Base-by-base conservation (phyloP, 2,797 vertebrate species). In the Sciurus carolinensis region DNA sequence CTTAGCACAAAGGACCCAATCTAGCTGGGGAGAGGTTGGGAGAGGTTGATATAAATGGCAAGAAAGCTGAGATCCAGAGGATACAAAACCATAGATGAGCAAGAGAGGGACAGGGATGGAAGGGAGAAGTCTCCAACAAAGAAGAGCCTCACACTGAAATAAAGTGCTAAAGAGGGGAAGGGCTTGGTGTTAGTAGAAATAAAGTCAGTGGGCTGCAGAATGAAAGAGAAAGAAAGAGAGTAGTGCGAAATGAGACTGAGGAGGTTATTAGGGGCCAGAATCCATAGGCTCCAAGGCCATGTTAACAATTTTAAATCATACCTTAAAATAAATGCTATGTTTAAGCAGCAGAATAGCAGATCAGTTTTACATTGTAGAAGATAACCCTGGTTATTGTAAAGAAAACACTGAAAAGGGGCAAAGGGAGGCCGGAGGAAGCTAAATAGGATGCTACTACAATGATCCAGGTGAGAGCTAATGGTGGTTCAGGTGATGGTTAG, bases 331-430 rank as follows among this genome's bases (percentile, higher is more conserved):
- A 84, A 87, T 57, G 24, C 30, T 47, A 36, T 6, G 14, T 86
- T 93, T 92, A 84, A 83, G 67, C 11, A 17, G 47, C 42, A 82
- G 22, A 91, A 24, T 59, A 20, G 17, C 75, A n/a, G n/a, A 75
- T 75, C 67, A 54, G 69, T 80, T 73, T 66, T 92, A 86, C 7
- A 85, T 75, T 91, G 93, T 42, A 82, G 64, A 94, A 93, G 59
- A 72, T 67, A 82, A 80, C 64, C n/a, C 52, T 73, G 57, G 42
- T 52, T 82, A 79, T n/a, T 79, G n/a, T 71, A 85, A 82, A 96
- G 86, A 93, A 72, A 94, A 76, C 0, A 87, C 10, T 77, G 18
- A 67, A 54, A 80, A 13, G 28, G 10, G n/a, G 59, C 26, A 81
- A 73, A 22, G 86, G 24, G n/a, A 93, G 69, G 33, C 18, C 66